These are phyloP conservation scores for Timema podura DNA, from an alignment of 2,888 invertebrate genomes.

Conservation along the genomic window DNA sequence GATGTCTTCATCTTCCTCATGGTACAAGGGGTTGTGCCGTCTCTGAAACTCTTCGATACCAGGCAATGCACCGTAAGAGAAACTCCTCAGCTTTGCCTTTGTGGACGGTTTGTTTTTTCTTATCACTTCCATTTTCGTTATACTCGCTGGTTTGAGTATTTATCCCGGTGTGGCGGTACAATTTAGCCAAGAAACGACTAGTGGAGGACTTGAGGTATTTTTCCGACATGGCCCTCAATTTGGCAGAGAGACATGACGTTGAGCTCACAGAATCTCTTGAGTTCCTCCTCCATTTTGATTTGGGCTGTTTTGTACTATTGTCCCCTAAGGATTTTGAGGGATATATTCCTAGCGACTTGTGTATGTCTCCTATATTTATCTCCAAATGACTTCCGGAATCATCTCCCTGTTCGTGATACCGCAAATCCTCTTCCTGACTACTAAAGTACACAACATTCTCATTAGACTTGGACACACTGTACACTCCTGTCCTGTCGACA, in stretches of 20 bases:
- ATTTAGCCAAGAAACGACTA: constrained; percentile 62
- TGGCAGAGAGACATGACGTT: constrained; percentile 62
- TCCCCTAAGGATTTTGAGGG: constrained; percentile 24
- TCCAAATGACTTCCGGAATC: background rate
- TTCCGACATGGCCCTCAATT: constrained; percentile 68
- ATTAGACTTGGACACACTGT: constrained; percentile 26
- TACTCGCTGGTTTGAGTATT: background rate
- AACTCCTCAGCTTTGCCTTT: constrained; percentile 55
- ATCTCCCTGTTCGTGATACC: background rate
- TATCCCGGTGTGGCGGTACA: constrained; percentile 50
- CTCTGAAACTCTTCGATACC: constrained; percentile 64
- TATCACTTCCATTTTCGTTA: background rate
- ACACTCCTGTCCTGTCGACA: constrained; percentile 1
- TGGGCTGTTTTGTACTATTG: constrained; percentile 30
- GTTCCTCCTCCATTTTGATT: constrained; percentile 34
- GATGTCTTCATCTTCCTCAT: constrained; percentile 47
- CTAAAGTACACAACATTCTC: constrained; percentile 27
- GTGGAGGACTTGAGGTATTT: constrained; percentile 67
- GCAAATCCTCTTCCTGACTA: constrained; percentile 1
- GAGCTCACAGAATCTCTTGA: constrained; percentile 36
- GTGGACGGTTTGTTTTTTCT: constrained; percentile 14
- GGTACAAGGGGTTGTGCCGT: constrained; percentile 56
- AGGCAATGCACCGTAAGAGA: constrained; percentile 70
- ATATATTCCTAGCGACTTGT: background rate
- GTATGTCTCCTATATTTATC: constrained; percentile 12